phyloP scores from a whole-genome alignment of 2,888 invertebrate species.

The Priocnemis perturbator region DNA sequence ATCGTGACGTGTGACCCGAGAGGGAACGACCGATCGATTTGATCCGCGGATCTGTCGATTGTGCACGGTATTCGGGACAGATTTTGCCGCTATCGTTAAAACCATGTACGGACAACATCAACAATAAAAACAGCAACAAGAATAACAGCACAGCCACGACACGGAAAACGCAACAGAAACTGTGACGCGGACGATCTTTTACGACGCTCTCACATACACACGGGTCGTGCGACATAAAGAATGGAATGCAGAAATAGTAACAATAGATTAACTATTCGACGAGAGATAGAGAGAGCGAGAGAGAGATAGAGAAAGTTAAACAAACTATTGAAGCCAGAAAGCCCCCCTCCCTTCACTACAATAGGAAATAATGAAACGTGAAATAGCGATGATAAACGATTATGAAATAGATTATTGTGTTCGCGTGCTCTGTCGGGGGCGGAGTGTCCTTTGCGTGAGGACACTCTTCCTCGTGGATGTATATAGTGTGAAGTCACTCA shows the following conservation, averaged over 20 bases:
- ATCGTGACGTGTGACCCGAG: neutral
- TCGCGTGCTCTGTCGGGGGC: conserved; percentile 62
- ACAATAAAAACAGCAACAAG: neutral
- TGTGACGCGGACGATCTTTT: no score
- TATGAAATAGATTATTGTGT: conserved; percentile 65
- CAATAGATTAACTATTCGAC: neutral
- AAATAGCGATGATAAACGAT: conserved; percentile 62
- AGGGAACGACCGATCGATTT: no score
- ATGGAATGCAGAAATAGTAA: neutral
- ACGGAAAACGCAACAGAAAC: no score
- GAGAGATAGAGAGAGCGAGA: conserved; percentile 4
- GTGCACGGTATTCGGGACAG: no score
- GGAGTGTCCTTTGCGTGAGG: conserved; percentile 26
- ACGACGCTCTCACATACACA: neutral
- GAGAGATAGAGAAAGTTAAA: conserved; percentile 6
- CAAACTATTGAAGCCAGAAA: conserved; percentile 5
- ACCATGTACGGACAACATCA: neutral
- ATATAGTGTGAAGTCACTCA: conserved; percentile 58
- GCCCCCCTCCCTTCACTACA: conserved; percentile 51
- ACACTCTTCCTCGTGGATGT: conserved; percentile 49
- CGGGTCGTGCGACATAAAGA: neutral
- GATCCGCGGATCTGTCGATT: neutral
- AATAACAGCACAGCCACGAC: no score
- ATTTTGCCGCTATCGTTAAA: neutral
- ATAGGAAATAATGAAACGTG: conserved; percentile 65